Evolutionary conservation across 2,797 vertebrate genomes (phyloP), one percentile per base, ranked within the genome.

Genomic region (Brachyrhaphis roseni): DNA sequence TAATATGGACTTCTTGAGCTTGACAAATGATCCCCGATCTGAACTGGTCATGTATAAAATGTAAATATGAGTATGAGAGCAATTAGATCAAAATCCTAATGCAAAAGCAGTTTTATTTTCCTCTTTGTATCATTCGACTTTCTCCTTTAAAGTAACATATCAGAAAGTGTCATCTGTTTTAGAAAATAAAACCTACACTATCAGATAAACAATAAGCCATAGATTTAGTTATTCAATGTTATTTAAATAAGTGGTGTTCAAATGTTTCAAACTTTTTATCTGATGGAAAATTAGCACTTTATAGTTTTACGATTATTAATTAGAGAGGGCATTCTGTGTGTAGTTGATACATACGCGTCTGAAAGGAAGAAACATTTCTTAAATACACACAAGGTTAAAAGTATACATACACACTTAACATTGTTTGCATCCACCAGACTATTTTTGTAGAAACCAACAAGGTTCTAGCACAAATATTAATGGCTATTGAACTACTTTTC

Each of bases 241-340:
- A 88, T 92, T 91, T 81, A 47, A 92, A 81, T 88, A 88, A 93
- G 89, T 92, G 87, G 87, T 51, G 28, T 70, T 81, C 62, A 82
- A 79, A 86, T 76, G 86, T 86, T 76, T 78, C 66, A 90, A 91
- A 90, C 87, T 39, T 90, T 85, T 76, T 18, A n/a, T 83, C 51
- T 76, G 72, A 73, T 77, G 74, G 36, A 28, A 41, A 78, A 47
- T 73, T 68, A 83, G 84, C 28, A 16, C 5, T 34, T 62, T 59
- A 31, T 34, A 62, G 5, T 31, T 62, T 31, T 31, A 62, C 7
- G 5, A 7, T 31, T 59, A 36, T 34, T 34, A 64, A 34, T 36
- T 64, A 18, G 62, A 64, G 3, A 64, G 34, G 3, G 1, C 16
- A 64, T 36, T 20, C 11, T 64, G 16, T 64, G 16, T 64, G 6